Conservation (phyloP, 2,888 invertebrate species). For the Tethea ocularis region DNA sequence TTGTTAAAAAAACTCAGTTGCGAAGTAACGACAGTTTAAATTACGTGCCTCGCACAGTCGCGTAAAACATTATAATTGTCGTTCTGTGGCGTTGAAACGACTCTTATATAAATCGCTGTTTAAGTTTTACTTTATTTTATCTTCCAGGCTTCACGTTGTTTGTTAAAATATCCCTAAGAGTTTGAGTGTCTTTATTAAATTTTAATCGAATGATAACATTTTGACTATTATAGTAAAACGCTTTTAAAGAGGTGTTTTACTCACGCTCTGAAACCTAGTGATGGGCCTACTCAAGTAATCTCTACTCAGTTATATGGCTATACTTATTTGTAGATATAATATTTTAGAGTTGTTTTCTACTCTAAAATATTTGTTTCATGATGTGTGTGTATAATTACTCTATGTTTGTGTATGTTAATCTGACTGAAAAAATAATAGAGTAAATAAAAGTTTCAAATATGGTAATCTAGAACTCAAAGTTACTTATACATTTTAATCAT, state of each 20-base stretch:
- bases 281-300: too few relatives aligned
- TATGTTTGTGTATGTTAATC: too few relatives aligned
- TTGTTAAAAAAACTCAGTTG: slow-evolving; percentile 41
- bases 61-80: neutral
- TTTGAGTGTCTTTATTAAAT: neutral
- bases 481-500: neutral
- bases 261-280: too few relatives aligned
- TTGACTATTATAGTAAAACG: too few relatives aligned
- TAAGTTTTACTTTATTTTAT: neutral
- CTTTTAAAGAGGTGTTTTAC: too few relatives aligned
- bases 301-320: too few relatives aligned
- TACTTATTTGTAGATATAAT: too few relatives aligned
- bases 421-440: too few relatives aligned
- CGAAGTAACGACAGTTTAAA: slow-evolving; percentile 20
- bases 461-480: neutral
- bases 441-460: neutral
- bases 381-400: too few relatives aligned
- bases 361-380: too few relatives aligned
- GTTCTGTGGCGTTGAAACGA: neutral
- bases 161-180: neutral
- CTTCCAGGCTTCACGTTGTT: neutral
- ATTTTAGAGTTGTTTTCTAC: too few relatives aligned
- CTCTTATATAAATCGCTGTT: neutral
- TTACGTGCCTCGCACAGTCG: slow-evolving; percentile 11
- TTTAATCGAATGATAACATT: too few relatives aligned